phyloP scores from a whole-genome alignment of 92 coral and sea anemone genomes.

The Zoanthus sansibaricus region DNA sequence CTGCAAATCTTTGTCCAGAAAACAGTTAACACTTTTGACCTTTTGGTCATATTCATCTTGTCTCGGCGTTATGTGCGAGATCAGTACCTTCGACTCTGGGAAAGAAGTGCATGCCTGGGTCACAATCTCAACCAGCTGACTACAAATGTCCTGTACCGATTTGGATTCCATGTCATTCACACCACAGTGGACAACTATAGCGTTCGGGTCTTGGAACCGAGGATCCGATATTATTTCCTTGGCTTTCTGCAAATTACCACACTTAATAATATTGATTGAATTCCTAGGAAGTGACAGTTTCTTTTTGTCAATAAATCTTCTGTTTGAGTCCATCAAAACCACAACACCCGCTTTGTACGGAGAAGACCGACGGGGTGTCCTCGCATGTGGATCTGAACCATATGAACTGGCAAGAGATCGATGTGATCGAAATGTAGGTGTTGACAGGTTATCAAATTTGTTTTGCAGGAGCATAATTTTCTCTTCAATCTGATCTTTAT shows the following conservation, averaged over 20 bases:
- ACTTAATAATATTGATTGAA: background rate
- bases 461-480: background rate
- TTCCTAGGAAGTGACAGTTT: background rate
- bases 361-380: no score
- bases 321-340: no score
- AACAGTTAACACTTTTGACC: background rate
- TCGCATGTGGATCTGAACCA: no score
- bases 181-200: slow-evolving; percentile 2
- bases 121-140: background rate
- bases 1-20: background rate
- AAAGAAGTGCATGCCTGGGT: background rate
- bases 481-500: background rate
- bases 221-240: background rate
- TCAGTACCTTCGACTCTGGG: background rate
- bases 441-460: slow-evolving; percentile 6
- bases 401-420: background rate
- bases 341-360: no score
- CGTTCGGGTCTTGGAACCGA: background rate
- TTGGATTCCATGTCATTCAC: background rate
- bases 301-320: no score
- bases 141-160: background rate
- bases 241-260: slow-evolving; percentile 3
- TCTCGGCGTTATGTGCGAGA: background rate
- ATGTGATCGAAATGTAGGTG: background rate
- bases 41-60: background rate